phyloP scores from a whole-genome alignment of 2,797 vertebrate species.

The Champsocephalus gunnari region DNA sequence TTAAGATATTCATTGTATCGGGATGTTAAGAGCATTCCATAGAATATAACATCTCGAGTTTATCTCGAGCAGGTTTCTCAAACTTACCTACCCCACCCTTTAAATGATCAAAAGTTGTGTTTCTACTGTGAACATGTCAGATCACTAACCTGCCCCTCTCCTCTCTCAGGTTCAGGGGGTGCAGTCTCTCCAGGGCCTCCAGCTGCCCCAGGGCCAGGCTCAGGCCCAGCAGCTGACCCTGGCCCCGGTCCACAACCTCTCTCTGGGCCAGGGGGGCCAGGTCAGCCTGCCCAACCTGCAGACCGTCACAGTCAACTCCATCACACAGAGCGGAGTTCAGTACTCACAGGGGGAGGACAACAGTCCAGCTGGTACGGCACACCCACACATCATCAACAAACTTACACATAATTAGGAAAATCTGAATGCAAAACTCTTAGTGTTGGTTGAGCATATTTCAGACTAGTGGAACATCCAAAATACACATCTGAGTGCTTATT shows the following conservation, averaged over 20 bases:
- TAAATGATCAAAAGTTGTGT: neutral
- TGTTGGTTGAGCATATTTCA: too few species aligned
- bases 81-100: too few species aligned
- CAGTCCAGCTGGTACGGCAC: constrained; percentile 90
- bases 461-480: too few species aligned
- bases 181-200: constrained; percentile 98
- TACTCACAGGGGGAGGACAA: constrained; percentile 93
- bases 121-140: neutral
- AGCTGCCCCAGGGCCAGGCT: constrained; percentile 91
- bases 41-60: too few species aligned
- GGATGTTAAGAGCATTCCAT: too few species aligned
- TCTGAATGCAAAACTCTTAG: too few species aligned
- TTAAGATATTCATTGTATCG: too few species aligned
- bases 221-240: constrained; percentile 95
- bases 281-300: constrained; percentile 95
- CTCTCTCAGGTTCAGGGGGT: constrained; percentile 93
- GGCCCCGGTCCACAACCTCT: constrained; percentile 96
- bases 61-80: too few species aligned
- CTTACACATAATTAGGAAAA: neutral
- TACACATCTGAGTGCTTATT: too few species aligned
- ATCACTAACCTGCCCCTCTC: neutral
- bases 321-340: constrained; percentile 90
- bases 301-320: constrained; percentile 97
- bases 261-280: constrained; percentile 94
- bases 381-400: neutral